Evolutionary conservation across 2,888 invertebrate species (phyloP).

Genomic region (Polymixis flavicincta): DNA sequence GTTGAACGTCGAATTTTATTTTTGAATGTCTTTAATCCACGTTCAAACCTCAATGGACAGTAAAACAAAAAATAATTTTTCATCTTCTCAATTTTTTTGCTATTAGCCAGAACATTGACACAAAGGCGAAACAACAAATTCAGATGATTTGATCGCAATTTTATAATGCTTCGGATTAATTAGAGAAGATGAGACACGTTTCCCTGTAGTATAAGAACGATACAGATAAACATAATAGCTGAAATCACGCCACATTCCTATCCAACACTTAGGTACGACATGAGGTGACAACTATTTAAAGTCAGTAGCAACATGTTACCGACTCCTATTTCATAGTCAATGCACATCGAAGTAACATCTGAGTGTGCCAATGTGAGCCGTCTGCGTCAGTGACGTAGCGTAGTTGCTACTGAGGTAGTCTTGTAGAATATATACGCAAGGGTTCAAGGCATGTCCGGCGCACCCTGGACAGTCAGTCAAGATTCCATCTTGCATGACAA

Average conservation of each 20-base stretch:
- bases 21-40: no score
- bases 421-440: background rate
- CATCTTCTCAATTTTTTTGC: no score
- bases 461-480: background rate
- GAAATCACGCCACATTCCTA: background rate
- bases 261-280: background rate
- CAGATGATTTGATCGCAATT: no score
- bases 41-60: no score
- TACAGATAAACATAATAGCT: background rate
- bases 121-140: no score
- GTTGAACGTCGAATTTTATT: no score
- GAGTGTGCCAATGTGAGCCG: no score
- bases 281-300: constrained; percentile 1
- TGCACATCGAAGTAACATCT: constrained; percentile 1
- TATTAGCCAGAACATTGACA: no score
- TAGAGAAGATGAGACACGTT: background rate
- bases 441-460: constrained; percentile 10
- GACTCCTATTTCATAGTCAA: constrained; percentile 17
- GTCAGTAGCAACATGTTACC: background rate
- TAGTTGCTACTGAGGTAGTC: background rate
- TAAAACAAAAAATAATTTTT: no score
- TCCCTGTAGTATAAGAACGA: background rate
- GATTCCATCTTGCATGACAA: constrained; percentile 18
- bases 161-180: background rate
- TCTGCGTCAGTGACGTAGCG: background rate